Evolutionary conservation across 2,113 vertebrate species (phyloP), one percentile per base, ranked within the genome.

Genomic region (Cygnus atratus): DNA sequence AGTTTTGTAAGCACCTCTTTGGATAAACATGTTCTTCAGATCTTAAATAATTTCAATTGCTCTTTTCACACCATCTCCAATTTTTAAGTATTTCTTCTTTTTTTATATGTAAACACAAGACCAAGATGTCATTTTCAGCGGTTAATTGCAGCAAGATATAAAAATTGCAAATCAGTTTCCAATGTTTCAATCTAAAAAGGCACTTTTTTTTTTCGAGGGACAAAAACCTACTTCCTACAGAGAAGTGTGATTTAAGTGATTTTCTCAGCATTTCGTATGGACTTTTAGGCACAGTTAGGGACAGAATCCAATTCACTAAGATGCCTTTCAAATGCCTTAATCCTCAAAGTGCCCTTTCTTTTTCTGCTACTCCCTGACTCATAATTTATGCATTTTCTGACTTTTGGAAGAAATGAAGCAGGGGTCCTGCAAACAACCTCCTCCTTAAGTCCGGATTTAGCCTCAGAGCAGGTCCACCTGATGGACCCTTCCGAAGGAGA

Each of bases 361-460:
- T 67, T 94, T 83, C 85, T 77, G 52, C 68, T 93, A 50, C 37
- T 90, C 59, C 25, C 55, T 95, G 92, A 85, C 63, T 92, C 87
- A 59, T 93, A 93, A 95, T 87, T 50, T 86, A 71, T 74, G 55
- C 59, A 20, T 90, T 96, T 95, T 95, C 79, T 17, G 1, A 50
- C 72, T 95, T 90, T 57, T 81, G 90, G 90, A 86, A 96, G 65
- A 86, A 93, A 65, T 90, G 31, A 96, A 93, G 72, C 72, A 72
- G 75, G 31, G 46, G 25, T 94, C 73, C 65, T 86, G 57, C 55
- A 87, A 95, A 90, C 82, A 95, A 46, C 22, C 62, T 89, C 90
- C 81, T 94, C 84, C 59, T 77, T 58, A 80, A 55, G 12, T 66
- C 62, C 0, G 0, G 37, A 85, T 87, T 95, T 92, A 92, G 71